phyloP scores from a whole-genome alignment of 2,888 invertebrate genomes.

The Luperina nickerlii region DNA sequence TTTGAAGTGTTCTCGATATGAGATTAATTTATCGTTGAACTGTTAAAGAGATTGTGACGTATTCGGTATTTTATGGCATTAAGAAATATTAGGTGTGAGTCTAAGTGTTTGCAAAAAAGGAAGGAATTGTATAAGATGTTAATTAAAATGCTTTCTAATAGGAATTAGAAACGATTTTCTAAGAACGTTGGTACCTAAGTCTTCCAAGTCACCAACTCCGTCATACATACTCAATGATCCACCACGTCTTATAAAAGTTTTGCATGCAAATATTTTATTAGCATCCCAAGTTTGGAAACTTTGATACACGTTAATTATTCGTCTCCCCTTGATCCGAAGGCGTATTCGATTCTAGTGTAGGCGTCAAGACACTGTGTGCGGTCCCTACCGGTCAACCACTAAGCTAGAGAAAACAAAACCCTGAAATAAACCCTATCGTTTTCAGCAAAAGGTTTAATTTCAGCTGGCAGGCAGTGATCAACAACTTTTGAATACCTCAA shows the following conservation, averaged over 20 bases:
- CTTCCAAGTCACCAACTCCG: slow-evolving; percentile 13
- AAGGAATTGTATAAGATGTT: not conserved
- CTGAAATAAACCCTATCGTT: slow-evolving; percentile 66
- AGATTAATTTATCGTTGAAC: not conserved
- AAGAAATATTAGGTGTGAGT: not conserved
- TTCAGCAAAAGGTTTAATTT: slow-evolving; percentile 64
- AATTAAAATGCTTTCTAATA: not conserved
- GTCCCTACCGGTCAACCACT: slow-evolving; percentile 77
- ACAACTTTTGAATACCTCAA: slow-evolving; percentile 71
- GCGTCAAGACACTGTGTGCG: slow-evolving; percentile 84
- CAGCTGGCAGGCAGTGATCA: slow-evolving; percentile 40
- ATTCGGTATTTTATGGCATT: not conserved
- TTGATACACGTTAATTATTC: slow-evolving; percentile 78
- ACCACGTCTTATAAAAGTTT: slow-evolving; percentile 53
- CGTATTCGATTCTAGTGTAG: slow-evolving; percentile 81
- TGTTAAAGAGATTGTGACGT: not conserved
- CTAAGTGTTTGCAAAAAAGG: not conserved
- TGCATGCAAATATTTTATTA: slow-evolving; percentile 65
- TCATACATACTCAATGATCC: slow-evolving; percentile 51
- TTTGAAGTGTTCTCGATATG: slow-evolving; percentile 17
- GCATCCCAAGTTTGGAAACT: slow-evolving; percentile 64
- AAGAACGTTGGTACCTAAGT: not conserved
- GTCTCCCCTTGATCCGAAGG: slow-evolving; percentile 74
- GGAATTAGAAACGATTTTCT: not conserved
- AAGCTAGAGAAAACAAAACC: slow-evolving; percentile 51